Evolutionary conservation across 2,113 vertebrate species (phyloP), one percentile per base, ranked within the genome.

Genomic region (Geothlypis trichas): DNA sequence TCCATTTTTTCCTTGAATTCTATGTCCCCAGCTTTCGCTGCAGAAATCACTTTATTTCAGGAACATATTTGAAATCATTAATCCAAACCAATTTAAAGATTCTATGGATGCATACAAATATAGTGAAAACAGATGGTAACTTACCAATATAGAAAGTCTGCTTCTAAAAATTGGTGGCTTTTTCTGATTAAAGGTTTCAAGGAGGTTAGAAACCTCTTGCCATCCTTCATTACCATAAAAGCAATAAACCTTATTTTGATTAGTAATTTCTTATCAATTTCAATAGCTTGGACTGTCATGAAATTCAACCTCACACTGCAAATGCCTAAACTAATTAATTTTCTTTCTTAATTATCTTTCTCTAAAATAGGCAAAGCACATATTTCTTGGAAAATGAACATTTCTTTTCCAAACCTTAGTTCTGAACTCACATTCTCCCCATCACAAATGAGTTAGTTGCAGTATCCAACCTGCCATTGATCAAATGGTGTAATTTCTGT

Each of bases 401-500:
- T 68, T 84, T 95, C 1, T 81, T 84, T 68, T 68, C 77, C 22
- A 78, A 74, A 93, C 35, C 65, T 44, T 65, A 33, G 30, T 72
- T 72, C 69, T 78, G 35, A 76, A 31, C 44, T 86, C 28, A n/a
- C 28, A 35, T 71, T 88, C 58, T 30, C 26, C 9, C 31, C 11
- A 31, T 26, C 14, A 14, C 0, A 4, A 77, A 62, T 21, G 35
- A 77, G 37, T 46, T 73, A 51, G 63, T 3, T 80, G 65, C 33
- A 61, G 39, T 47, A 63, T 31, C 44, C 81, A 89, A 35, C 22
- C 28, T 79, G 49, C 46, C 57, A 54, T n/a, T 75, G 73, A 95
- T 72, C 61, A 87, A 95, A 67, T 11, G 33, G 30, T 67, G 35
- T 14, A 84, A 89, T 92, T 96, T 92, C 73, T 95, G 39, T 57